phyloP scores from a whole-genome alignment of 1,140 invertebrate genomes.

The Bombus affinis region DNA sequence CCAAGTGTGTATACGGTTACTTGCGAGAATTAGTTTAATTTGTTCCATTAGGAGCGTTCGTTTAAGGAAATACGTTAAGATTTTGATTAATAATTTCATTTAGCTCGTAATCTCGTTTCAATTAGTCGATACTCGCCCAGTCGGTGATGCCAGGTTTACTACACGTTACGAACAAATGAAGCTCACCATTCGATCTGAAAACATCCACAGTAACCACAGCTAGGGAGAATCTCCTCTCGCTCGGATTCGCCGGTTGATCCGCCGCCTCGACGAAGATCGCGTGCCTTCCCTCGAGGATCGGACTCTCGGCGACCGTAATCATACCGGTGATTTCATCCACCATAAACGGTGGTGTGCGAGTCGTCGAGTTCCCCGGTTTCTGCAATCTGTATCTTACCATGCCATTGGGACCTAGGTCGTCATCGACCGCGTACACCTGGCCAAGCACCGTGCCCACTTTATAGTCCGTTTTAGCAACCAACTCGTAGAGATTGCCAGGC shows the following conservation, averaged over 20 bases:
- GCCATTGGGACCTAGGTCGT: constrained; percentile 91
- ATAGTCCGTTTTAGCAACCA: constrained; percentile 87
- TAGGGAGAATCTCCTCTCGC: constrained; percentile 90
- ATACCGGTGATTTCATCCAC: constrained; percentile 88
- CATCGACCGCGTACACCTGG: constrained; percentile 90
- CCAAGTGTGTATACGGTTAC: no score
- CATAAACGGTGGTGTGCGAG: constrained; percentile 87
- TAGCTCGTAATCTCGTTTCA: no score
- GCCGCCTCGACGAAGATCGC: constrained; percentile 91
- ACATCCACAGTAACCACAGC: constrained; percentile 92
- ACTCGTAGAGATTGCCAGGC: constrained; percentile 91
- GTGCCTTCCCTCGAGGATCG: constrained; percentile 87
- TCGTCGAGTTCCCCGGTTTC: constrained; percentile 86
- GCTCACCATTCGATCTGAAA: constrained; percentile 81
- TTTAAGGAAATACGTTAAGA: no score
- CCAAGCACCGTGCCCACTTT: constrained; percentile 88
- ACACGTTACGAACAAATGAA: neutral
- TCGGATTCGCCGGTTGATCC: constrained; percentile 91
- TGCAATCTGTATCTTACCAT: constrained; percentile 90
- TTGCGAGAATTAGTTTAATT: no score
- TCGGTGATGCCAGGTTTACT: no score
- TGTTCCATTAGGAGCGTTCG: no score
- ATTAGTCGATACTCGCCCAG: no score
- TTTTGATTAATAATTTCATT: no score
- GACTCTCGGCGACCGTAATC: constrained; percentile 87